A percentile compares a stretch with the other conserved stretches of the same genome.
These are phyloP conservation scores for Blennius ocellaris DNA, from an alignment of 2,113 vertebrate species.

Conservation along the genomic window DNA sequence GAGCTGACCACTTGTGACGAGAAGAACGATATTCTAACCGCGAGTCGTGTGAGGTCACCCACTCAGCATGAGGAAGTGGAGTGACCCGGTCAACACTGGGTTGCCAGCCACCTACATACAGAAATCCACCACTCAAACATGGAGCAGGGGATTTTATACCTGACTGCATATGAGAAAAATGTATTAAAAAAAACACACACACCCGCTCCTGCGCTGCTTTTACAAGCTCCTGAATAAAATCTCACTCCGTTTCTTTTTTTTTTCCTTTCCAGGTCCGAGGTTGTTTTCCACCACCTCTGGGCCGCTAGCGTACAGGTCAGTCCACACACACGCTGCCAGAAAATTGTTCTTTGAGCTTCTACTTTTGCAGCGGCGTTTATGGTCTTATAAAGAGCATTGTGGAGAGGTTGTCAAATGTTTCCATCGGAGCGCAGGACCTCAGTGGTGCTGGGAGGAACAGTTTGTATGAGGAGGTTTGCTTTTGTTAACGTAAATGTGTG, in stretches of 20 bases:
- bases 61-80: background rate
- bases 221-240: background rate
- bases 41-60: conserved; percentile 4
- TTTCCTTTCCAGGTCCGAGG: conserved; percentile 83
- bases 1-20: background rate
- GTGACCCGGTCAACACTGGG: background rate
- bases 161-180: background rate
- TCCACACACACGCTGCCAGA: conserved; percentile 7
- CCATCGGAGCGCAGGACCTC: conserved; percentile 2
- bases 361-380: conserved; percentile 22
- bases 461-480: conserved; percentile 18
- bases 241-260: conserved; percentile 1
- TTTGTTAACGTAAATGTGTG: background rate
- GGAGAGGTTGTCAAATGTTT: conserved; percentile 15
- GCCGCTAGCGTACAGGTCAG: conserved; percentile 90
- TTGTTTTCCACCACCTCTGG: conserved; percentile 77
- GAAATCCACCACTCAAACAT: background rate
- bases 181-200: background rate
- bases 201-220: background rate
- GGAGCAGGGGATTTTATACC: background rate
- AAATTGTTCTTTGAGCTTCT: conserved; percentile 1
- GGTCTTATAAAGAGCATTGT: conserved; percentile 29
- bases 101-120: conserved; percentile 6
- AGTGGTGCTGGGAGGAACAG: conserved; percentile 10
- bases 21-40: background rate